These are phyloP conservation scores for Cepaea nemoralis DNA, from an alignment of 1,140 invertebrate species.

Conservation along the genomic window DNA sequence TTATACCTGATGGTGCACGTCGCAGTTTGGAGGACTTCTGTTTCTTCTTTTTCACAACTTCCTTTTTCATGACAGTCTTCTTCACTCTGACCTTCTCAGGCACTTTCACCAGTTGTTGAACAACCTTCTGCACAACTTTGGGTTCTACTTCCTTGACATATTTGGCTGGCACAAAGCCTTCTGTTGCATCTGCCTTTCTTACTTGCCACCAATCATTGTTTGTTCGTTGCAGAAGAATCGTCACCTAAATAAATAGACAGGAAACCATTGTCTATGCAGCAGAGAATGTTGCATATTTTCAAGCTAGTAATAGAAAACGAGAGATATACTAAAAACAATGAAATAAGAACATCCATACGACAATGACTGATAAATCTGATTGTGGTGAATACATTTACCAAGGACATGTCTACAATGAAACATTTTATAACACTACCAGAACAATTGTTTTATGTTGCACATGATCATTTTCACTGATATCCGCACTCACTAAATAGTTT, in stretches of 20 bases:
- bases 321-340: background rate
- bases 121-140: constrained; percentile 84
- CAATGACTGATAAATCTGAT: background rate
- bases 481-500: too few relatives aligned
- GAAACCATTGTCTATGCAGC: background rate
- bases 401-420: too few relatives aligned
- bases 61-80: constrained; percentile 87
- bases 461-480: too few relatives aligned
- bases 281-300: background rate
- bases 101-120: constrained; percentile 86
- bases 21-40: constrained; percentile 58
- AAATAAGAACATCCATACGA: background rate
- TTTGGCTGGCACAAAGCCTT: constrained; percentile 97
- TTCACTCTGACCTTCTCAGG: constrained; percentile 87
- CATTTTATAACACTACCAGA: too few relatives aligned
- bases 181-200: constrained; percentile 87
- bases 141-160: constrained; percentile 95
- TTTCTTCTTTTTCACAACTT: constrained; percentile 65
- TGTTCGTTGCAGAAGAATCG: constrained; percentile 94
- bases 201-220: constrained; percentile 99
- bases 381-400: too few relatives aligned
- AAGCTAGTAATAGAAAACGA: background rate
- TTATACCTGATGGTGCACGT: constrained; percentile 67
- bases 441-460: too few relatives aligned
- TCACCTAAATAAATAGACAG: constrained; percentile 74